phyloP scores from a whole-genome alignment of 2,888 invertebrate species.

The Axea sp. region DNA sequence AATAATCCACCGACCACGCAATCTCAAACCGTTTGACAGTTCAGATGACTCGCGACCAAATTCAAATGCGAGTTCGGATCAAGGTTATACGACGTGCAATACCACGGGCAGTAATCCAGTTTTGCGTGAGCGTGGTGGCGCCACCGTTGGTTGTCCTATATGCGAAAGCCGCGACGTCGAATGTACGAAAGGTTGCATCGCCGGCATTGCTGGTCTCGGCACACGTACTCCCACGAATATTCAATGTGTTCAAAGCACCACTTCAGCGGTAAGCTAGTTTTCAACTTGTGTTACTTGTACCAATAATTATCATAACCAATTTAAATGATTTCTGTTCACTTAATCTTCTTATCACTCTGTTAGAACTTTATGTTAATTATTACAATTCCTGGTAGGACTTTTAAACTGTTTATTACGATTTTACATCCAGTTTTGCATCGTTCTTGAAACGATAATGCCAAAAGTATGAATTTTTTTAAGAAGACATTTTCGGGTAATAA shows the following conservation, averaged over 20 bases:
- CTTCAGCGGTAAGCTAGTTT: constrained; percentile 77
- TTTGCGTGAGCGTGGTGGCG: constrained; percentile 72
- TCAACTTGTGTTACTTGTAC: no score
- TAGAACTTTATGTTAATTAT: no score
- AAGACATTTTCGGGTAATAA: no score
- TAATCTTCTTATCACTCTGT: no score
- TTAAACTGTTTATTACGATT: no score
- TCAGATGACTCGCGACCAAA: constrained; percentile 77
- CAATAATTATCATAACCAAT: no score
- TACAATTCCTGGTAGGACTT: no score
- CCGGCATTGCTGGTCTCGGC: constrained; percentile 69
- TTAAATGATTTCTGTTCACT: no score
- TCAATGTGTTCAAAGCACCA: constrained; percentile 72
- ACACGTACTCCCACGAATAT: constrained; percentile 61
- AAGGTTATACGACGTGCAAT: constrained; percentile 75
- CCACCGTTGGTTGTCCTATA: constrained; percentile 56
- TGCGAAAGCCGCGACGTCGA: constrained; percentile 59
- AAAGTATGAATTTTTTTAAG: no score
- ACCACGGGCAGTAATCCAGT: constrained; percentile 76
- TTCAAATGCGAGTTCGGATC: constrained; percentile 77
- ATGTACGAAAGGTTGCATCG: constrained; percentile 69
- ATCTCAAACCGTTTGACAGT: constrained; percentile 76
- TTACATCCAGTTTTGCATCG: no score
- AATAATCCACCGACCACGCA: constrained; percentile 74
- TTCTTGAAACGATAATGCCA: no score